Evolutionary conservation across 2,888 invertebrate species (phyloP).

Genomic region (Scaptomyza caliginosa): DNA sequence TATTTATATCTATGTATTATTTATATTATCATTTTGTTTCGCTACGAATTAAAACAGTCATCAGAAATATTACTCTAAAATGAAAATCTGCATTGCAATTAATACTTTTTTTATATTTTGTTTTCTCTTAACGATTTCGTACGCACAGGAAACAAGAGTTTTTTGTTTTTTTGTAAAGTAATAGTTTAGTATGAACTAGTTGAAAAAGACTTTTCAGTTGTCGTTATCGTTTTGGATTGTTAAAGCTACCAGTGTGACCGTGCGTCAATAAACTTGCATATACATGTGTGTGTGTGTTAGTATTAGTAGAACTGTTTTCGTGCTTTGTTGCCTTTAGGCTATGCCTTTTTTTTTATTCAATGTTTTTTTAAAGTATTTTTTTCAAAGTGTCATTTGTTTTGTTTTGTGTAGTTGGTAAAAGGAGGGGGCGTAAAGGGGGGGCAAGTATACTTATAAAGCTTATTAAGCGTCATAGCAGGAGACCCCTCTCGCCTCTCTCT

Average conservation of each 20-base stretch:
- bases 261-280: conserved; percentile 19
- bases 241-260: conserved; percentile 48
- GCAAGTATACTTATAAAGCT: conserved; percentile 24
- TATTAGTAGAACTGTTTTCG: conserved; percentile 16
- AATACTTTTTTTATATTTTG: conserved; percentile 10
- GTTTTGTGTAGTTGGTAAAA: background rate
- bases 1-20: conserved; percentile 7
- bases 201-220: conserved; percentile 22
- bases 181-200: conserved; percentile 3
- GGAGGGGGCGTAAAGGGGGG: background rate
- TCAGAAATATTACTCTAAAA: conserved; percentile 5
- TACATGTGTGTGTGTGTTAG: conserved; percentile 3
- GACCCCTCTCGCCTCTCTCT: conserved; percentile 7
- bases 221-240: conserved; percentile 3
- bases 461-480: conserved; percentile 23
- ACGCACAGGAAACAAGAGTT: conserved; percentile 5
- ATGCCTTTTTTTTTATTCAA: conserved; percentile 31
- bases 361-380: background rate
- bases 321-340: conserved; percentile 44
- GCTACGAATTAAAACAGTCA: conserved; percentile 11
- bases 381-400: conserved; percentile 29
- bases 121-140: background rate
- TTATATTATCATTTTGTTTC: conserved; percentile 9
- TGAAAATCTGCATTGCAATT: conserved; percentile 21
- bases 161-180: no score